Conservation (phyloP, 2,797 vertebrate genomes). For the Malurus splendens region DNA sequence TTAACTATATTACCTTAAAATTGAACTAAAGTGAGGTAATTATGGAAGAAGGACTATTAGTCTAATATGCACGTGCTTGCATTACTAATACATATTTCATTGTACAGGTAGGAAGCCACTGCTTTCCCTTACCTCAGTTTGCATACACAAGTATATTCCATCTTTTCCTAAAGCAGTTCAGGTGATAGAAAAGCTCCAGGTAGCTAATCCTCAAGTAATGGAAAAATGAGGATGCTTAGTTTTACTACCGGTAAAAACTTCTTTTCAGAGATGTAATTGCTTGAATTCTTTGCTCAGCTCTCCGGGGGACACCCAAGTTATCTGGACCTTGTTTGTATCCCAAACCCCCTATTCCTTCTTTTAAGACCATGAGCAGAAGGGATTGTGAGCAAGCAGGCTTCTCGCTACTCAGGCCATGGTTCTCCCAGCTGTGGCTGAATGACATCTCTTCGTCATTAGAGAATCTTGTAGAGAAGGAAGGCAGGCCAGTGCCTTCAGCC, state of each 20-base stretch:
- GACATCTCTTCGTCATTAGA: too few species aligned
- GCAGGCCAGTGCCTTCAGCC: accelerated
- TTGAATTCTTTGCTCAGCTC: background rate
- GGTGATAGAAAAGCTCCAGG: background rate
- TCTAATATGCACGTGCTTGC: background rate
- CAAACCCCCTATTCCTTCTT: background rate
- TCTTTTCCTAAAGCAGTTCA: background rate
- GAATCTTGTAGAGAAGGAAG: accelerated
- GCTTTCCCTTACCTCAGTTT: background rate
- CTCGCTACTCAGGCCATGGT: accelerated
- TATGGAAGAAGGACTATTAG: background rate
- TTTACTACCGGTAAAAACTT: accelerated
- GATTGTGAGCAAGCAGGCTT: background rate
- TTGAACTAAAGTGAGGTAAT: background rate
- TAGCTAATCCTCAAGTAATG: background rate
- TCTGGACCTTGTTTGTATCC: background rate
- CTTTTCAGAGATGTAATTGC: background rate
- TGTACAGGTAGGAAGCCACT: background rate
- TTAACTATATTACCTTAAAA: background rate
- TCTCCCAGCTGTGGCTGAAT: background rate
- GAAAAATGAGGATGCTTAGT: background rate
- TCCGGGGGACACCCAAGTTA: background rate
- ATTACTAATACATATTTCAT: background rate
- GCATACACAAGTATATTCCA: background rate
- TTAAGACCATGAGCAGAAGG: background rate